Conservation (phyloP, 1,140 invertebrate genomes). For the Reticulitermes speratus region DNA sequence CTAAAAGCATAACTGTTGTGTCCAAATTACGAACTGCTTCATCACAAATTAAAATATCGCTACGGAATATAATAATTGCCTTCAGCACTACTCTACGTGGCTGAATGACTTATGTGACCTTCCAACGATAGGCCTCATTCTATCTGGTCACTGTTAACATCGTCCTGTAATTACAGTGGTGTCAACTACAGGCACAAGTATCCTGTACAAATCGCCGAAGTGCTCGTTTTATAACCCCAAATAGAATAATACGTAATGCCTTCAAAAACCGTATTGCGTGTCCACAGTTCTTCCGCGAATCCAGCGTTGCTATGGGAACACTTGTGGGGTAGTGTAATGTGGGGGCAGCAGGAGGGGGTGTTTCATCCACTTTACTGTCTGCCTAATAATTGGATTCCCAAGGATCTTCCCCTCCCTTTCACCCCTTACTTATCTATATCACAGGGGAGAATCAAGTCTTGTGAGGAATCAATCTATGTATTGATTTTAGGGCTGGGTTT, state of each 20-base stretch:
- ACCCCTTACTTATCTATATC: constrained; percentile 32
- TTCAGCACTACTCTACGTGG: too few species aligned
- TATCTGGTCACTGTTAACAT: too few species aligned
- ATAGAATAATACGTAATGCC: not conserved
- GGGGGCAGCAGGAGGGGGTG: constrained; percentile 17
- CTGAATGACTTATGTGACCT: too few species aligned
- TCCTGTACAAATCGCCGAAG: too few species aligned
- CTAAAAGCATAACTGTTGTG: too few species aligned
- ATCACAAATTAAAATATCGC: too few species aligned
- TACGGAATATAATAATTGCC: too few species aligned
- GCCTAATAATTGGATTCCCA: constrained; percentile 32
- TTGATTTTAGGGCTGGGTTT: constrained; percentile 25
- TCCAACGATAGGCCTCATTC: too few species aligned
- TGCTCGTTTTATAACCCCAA: not conserved
- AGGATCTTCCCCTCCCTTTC: constrained; percentile 19
- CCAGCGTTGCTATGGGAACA: constrained; percentile 27
- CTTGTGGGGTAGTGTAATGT: not conserved
- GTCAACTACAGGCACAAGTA: too few species aligned
- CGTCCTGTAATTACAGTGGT: too few species aligned
- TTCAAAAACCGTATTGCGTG: constrained; percentile 21
- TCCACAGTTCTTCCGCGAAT: not conserved
- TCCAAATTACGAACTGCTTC: too few species aligned
- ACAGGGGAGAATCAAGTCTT: constrained; percentile 22
- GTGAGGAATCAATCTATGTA: constrained; percentile 26
- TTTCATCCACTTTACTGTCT: constrained; percentile 33